These are phyloP conservation scores for Amblyjoppa proteus DNA, from an alignment of 2,888 invertebrate species.

Conservation along the genomic window DNA sequence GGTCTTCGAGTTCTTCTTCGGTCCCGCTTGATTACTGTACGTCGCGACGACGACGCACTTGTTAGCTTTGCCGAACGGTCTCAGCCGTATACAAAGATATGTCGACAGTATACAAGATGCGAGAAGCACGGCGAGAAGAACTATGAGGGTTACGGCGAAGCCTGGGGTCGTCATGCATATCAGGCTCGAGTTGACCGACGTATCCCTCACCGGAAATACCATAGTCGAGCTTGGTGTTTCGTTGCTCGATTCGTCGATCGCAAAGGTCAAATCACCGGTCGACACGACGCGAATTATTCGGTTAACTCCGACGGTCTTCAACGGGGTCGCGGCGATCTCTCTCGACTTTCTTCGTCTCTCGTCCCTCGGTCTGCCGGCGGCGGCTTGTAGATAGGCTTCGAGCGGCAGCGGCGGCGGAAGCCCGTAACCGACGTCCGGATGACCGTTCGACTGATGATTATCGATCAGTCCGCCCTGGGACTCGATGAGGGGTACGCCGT, in stretches of 20 bases:
- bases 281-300: slow-evolving; percentile 96
- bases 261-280: slow-evolving; percentile 95
- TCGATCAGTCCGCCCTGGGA: slow-evolving; percentile 85
- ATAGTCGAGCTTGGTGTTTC: slow-evolving; percentile 87
- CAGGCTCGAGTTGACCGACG: slow-evolving; percentile 85
- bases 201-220: slow-evolving; percentile 90
- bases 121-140: slow-evolving; percentile 93
- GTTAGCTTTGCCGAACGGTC: slow-evolving; percentile 88
- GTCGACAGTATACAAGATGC: slow-evolving; percentile 95
- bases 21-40: slow-evolving; percentile 77
- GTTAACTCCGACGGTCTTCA: slow-evolving; percentile 95
- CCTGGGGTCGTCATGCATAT: slow-evolving; percentile 98
- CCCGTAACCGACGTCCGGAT: slow-evolving; percentile 89
- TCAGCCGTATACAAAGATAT: slow-evolving; percentile 92
- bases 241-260: slow-evolving; percentile 89
- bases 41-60: slow-evolving; percentile 83
- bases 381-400: slow-evolving; percentile 88
- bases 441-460: slow-evolving; percentile 84
- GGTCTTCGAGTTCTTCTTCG: slow-evolving; percentile 86
- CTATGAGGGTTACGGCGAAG: slow-evolving; percentile 94
- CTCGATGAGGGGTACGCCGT: slow-evolving; percentile 85
- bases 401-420: slow-evolving; percentile 88
- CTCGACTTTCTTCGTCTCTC: slow-evolving; percentile 90
- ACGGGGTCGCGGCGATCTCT: slow-evolving; percentile 87
- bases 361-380: slow-evolving; percentile 89